phyloP scores from a whole-genome alignment of 2,888 invertebrate genomes.

The Metacarcinus magister region DNA sequence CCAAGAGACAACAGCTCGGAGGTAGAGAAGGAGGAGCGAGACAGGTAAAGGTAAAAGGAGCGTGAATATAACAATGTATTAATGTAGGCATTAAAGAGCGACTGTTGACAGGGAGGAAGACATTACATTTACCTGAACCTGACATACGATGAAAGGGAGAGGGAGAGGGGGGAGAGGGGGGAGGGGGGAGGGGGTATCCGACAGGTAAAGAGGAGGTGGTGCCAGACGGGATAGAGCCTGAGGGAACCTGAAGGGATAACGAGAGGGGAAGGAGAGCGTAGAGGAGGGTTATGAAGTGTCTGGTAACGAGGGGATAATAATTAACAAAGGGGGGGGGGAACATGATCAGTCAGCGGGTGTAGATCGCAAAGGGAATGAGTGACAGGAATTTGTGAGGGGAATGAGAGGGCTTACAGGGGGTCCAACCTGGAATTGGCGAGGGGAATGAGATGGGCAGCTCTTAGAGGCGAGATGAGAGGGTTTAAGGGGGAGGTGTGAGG shows the following conservation, averaged over 20 bases:
- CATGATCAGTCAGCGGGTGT: background rate
- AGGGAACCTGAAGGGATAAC: background rate
- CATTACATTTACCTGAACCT: background rate
- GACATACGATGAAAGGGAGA: background rate
- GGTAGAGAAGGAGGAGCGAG: background rate
- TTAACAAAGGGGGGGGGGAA: background rate
- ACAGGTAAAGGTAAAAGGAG: background rate
- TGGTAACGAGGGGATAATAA: constrained; percentile 11
- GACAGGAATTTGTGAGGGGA: constrained; percentile 26
- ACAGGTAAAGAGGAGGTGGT: too few relatives aligned
- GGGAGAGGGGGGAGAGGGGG: background rate
- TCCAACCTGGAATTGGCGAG: background rate
- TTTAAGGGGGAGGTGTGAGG: background rate
- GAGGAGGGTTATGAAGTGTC: constrained; percentile 3
- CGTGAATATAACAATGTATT: background rate
- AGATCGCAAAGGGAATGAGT: background rate
- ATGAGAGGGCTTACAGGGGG: background rate
- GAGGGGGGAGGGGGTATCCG: too few relatives aligned
- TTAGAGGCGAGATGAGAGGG: background rate
- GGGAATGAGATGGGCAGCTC: background rate
- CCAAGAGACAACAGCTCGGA: background rate
- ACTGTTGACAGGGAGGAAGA: background rate
- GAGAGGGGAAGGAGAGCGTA: background rate
- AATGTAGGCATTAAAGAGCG: constrained; percentile 3
- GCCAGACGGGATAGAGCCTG: background rate